These are phyloP conservation scores for Caenorhabditis parvicauda DNA, from an alignment of 2,888 invertebrate species.

Conservation along the genomic window DNA sequence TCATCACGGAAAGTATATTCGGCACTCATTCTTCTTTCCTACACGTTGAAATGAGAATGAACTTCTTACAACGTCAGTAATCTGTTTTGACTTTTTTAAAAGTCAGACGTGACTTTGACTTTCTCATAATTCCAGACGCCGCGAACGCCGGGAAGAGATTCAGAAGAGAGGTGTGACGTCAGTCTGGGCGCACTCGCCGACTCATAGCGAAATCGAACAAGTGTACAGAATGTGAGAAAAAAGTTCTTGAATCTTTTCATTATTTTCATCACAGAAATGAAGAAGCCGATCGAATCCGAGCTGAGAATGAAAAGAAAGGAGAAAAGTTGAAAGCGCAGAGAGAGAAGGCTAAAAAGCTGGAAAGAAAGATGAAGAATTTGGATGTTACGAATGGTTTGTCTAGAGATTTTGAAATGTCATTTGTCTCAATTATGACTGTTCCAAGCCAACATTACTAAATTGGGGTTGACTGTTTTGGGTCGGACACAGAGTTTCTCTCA, in stretches of 20 bases:
- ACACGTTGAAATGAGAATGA: too few relatives aligned
- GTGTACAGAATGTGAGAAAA: slow-evolving; percentile 30
- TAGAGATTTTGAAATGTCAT: too few relatives aligned
- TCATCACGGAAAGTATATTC: too few relatives aligned
- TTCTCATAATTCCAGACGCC: slow-evolving; percentile 20
- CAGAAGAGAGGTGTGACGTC: slow-evolving; percentile 19
- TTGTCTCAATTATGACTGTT: too few relatives aligned
- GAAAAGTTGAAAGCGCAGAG: slow-evolving; percentile 33
- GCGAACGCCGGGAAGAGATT: slow-evolving; percentile 28
- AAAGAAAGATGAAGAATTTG: slow-evolving; percentile 15
- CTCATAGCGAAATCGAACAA: slow-evolving; percentile 35
- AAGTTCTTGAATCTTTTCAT: not conserved
- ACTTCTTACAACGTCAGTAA: too few relatives aligned
- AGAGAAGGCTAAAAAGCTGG: slow-evolving; percentile 33
- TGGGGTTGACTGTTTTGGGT: too few relatives aligned
- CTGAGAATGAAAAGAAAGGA: slow-evolving; percentile 32
- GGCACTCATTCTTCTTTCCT: too few relatives aligned
- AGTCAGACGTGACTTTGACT: too few relatives aligned
- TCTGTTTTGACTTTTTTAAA: too few relatives aligned
- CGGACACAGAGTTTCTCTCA: too few relatives aligned
- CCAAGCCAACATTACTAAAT: too few relatives aligned
- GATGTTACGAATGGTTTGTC: slow-evolving; percentile 15
- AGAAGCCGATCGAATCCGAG: slow-evolving; percentile 42
- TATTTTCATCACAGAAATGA: slow-evolving; percentile 12
- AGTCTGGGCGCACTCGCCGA: slow-evolving; percentile 44